Percentiles rank a stretch among this genome's conserved stretches.
Evolutionary conservation across 2,113 vertebrate genomes (phyloP).

Genomic region (Heliornis fulica): DNA sequence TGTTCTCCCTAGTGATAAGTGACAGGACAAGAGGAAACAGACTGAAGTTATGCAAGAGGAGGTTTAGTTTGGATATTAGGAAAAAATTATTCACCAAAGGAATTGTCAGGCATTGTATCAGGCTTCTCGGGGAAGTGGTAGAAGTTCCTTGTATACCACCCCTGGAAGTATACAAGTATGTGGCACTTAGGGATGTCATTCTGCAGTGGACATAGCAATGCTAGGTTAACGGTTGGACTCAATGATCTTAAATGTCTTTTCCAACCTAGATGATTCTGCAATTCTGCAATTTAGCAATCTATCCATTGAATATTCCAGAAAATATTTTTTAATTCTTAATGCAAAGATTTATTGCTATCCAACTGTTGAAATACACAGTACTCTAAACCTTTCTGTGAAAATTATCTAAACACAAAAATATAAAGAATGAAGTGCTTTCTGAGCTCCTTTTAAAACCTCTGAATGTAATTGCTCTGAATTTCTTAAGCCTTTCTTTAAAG

Average conservation of each 20-base stretch:
- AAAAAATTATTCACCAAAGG: not conserved
- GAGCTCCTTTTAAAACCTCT: not conserved
- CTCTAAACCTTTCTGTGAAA: not conserved
- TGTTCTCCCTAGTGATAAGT: too few species aligned
- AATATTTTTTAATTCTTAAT: not conserved
- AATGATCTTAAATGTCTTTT: not conserved
- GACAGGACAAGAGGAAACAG: too few species aligned
- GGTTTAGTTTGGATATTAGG: not conserved
- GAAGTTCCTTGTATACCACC: not conserved
- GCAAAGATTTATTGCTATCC: not conserved
- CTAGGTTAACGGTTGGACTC: not conserved
- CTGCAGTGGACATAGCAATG: not conserved
- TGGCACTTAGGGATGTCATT: not conserved
- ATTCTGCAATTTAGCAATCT: not conserved
- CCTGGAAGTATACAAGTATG: not conserved
- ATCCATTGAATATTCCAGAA: not conserved
- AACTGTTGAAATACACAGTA: not conserved
- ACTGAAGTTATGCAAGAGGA: not conserved
- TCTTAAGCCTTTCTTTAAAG: not conserved
- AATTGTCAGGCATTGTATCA: not conserved
- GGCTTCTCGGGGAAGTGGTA: not conserved
- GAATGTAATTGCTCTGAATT: not conserved
- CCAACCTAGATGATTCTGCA: not conserved
- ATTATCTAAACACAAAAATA: not conserved
- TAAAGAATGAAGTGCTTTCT: not conserved